A percentile compares a stretch with the other conserved stretches of the same genome.
phyloP scores from a whole-genome alignment of 2,113 vertebrate genomes.

The Alouatta palliata region DNA sequence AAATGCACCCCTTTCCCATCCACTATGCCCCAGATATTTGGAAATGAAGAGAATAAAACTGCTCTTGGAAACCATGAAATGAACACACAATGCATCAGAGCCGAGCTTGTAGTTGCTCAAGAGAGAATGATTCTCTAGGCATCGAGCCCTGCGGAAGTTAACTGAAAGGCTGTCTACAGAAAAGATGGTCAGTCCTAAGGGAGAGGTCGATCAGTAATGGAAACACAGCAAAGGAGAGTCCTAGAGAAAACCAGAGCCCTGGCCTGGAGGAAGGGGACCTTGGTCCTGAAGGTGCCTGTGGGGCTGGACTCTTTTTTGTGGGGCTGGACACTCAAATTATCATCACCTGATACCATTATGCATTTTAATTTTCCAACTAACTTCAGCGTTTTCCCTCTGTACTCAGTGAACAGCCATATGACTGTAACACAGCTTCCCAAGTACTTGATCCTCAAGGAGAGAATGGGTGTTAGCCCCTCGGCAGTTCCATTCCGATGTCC shows the following conservation, averaged over 20 bases:
- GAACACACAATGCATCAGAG: background rate
- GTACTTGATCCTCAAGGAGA: background rate
- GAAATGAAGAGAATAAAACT: background rate
- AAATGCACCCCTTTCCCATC: background rate
- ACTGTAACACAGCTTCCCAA: background rate
- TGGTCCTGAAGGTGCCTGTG: background rate
- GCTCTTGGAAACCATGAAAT: background rate
- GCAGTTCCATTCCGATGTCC: background rate
- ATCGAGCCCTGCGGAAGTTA: background rate
- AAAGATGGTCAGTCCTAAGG: background rate
- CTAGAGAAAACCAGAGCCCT: background rate
- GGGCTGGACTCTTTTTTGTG: background rate
- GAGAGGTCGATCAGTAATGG: background rate
- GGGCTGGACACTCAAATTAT: background rate
- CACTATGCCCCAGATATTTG: background rate
- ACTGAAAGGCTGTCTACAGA: background rate
- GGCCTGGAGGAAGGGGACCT: background rate
- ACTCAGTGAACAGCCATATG: background rate
- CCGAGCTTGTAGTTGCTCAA: background rate
- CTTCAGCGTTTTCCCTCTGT: background rate
- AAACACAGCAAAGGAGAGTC: background rate
- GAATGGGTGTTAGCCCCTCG: rapidly evolving
- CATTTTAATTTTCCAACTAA: background rate
- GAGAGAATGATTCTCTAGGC: background rate
- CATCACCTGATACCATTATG: no score